Conservation (phyloP, 2,797 vertebrate genomes). For the Myoxocephalus aenaeus region DNA sequence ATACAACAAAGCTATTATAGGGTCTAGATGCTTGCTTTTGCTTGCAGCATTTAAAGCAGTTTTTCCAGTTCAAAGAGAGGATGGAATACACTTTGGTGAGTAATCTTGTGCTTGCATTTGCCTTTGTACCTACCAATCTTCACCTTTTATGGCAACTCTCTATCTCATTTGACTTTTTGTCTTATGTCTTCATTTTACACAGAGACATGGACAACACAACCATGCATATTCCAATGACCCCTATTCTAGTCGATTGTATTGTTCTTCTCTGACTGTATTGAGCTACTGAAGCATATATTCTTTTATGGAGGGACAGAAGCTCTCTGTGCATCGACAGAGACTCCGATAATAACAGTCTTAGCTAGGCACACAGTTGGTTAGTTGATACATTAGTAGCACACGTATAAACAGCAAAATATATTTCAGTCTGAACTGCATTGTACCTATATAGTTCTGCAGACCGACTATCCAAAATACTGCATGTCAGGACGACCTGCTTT, state of each 20-base stretch:
- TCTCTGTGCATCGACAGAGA: neutral
- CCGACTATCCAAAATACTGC: neutral
- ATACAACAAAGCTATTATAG: neutral
- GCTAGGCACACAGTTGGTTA: neutral
- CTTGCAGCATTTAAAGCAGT: conserved; percentile 11
- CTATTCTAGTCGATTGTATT: conserved; percentile 11
- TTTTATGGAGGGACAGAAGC: neutral
- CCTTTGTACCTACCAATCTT: neutral
- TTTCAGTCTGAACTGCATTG: neutral
- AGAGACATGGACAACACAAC: neutral
- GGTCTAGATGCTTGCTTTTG: neutral
- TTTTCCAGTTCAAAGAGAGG: conserved; percentile 7
- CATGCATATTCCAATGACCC: neutral
- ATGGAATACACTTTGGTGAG: neutral
- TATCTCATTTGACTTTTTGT: neutral
- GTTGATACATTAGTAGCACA: neutral
- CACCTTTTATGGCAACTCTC: neutral
- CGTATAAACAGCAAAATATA: neutral
- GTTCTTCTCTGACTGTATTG: neutral
- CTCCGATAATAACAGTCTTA: neutral
- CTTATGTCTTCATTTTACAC: neutral
- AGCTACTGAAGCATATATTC: neutral
- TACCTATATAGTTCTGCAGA: neutral
- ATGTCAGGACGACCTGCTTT: neutral
- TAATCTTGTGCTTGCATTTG: conserved; percentile 8